Evolutionary conservation across 2,888 invertebrate genomes (phyloP).

Genomic region (Germaria angustata): DNA sequence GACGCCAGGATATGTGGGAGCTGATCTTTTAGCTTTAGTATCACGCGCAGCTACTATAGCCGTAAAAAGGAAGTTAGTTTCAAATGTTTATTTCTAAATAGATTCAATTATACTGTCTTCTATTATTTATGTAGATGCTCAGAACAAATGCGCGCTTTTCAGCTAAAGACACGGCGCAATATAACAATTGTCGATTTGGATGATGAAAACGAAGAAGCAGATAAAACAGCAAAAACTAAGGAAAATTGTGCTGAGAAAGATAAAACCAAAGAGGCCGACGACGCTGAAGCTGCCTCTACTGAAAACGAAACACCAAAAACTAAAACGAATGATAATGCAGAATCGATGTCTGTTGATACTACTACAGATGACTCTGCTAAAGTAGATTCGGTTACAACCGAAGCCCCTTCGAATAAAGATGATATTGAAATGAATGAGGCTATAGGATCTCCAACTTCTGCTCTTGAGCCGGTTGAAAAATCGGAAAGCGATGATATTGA

Average conservation of each 20-base stretch:
- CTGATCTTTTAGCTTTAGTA: constrained; percentile 92
- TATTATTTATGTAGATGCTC: constrained; percentile 70
- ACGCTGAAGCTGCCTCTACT: neutral
- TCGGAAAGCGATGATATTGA: neutral
- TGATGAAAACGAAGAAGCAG: constrained; percentile 74
- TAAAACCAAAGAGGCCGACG: constrained; percentile 25
- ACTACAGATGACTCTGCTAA: constrained; percentile 48
- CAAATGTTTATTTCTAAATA: neutral
- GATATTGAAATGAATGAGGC: constrained; percentile 55
- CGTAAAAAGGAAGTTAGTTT: constrained; percentile 83
- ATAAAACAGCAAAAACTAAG: constrained; percentile 39
- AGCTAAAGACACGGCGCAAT: constrained; percentile 73
- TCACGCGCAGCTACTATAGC: constrained; percentile 94
- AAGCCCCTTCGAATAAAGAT: constrained; percentile 76
- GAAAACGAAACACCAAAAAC: constrained; percentile 39
- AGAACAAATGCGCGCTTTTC: constrained; percentile 75
- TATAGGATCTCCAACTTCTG: constrained; percentile 68
- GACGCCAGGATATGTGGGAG: constrained; percentile 98
- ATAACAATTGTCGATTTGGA: constrained; percentile 78
- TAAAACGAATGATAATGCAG: constrained; percentile 26
- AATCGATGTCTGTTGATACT: constrained; percentile 64
- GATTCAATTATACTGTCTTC: neutral
- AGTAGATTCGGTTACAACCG: constrained; percentile 68
- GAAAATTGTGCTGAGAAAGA: constrained; percentile 68
- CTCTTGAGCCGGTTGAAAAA: constrained; percentile 27